These are phyloP conservation scores for Argyra leucocephala DNA, from an alignment of 2,888 invertebrate species.

Conservation along the genomic window DNA sequence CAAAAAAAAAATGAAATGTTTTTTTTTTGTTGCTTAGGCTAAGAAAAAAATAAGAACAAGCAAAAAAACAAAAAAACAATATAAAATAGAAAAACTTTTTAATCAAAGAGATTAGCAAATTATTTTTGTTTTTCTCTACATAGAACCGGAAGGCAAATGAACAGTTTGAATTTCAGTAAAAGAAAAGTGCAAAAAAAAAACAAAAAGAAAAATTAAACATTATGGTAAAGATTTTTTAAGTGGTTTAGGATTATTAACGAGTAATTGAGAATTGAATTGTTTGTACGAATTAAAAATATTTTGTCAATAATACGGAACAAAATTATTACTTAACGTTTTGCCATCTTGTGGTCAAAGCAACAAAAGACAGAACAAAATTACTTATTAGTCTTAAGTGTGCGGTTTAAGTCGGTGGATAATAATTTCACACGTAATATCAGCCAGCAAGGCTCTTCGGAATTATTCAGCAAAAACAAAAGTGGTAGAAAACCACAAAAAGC, in stretches of 20 bases:
- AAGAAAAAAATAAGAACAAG: background rate
- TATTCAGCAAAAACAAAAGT: too few relatives aligned
- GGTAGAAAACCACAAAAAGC: too few relatives aligned
- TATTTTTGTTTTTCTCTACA: background rate
- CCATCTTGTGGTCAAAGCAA: too few relatives aligned
- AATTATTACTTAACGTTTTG: too few relatives aligned
- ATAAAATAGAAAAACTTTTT: background rate
- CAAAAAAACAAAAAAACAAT: background rate
- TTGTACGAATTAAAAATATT: background rate
- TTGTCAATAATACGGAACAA: too few relatives aligned
- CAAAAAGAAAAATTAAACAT: background rate
- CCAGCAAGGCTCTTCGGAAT: too few relatives aligned
- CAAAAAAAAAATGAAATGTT: background rate
- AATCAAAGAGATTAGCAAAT: background rate
- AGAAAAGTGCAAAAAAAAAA: background rate
- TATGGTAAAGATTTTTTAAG: background rate
- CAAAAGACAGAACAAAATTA: too few relatives aligned
- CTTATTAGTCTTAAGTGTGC: too few relatives aligned
- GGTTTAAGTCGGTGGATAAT: too few relatives aligned
- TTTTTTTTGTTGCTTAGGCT: too few relatives aligned
- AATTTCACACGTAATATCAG: too few relatives aligned
- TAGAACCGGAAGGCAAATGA: background rate
- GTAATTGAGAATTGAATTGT: background rate
- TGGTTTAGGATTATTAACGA: background rate
- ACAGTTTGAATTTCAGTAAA: background rate